These are phyloP conservation scores for Crambe crambe DNA, from an alignment of 37 sponge, comb jelly and placozoan genomes.

Conservation along the genomic window DNA sequence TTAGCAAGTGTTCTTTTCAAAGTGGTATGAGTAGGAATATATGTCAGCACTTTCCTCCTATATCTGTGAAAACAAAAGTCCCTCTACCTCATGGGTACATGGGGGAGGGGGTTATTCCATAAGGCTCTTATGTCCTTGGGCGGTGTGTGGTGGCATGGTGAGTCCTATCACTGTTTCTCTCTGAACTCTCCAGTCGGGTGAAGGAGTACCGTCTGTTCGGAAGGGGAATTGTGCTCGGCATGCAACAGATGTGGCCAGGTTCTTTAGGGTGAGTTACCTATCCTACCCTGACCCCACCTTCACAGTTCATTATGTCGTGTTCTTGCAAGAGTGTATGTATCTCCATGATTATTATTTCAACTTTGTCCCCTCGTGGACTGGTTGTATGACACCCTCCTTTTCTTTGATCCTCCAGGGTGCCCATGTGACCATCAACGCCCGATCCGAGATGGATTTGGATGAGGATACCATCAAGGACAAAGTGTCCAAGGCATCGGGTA, in stretches of 20 bases:
- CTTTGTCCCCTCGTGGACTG: too few relatives aligned
- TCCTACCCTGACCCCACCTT: neutral
- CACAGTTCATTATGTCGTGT: neutral
- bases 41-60: too few relatives aligned
- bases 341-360: too few relatives aligned
- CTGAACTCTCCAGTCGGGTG: constrained; percentile 59
- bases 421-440: constrained; percentile 89
- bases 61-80: too few relatives aligned
- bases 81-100: too few relatives aligned
- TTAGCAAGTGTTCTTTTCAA: too few relatives aligned
- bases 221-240: constrained; percentile 83
- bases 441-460: constrained; percentile 87
- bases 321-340: too few relatives aligned
- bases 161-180: too few relatives aligned
- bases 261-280: constrained; percentile 63
- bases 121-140: too few relatives aligned
- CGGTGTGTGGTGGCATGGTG: too few relatives aligned
- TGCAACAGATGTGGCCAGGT: constrained; percentile 66
- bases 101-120: too few relatives aligned
- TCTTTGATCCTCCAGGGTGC: constrained; percentile 41
- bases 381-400: neutral
- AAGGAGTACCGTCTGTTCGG: constrained; percentile 73
- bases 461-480: constrained; percentile 69
- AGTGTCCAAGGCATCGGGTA: constrained; percentile 89
- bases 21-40: too few relatives aligned